phyloP scores from a whole-genome alignment of 2,113 vertebrate genomes.

The Rhinogobius similis region DNA sequence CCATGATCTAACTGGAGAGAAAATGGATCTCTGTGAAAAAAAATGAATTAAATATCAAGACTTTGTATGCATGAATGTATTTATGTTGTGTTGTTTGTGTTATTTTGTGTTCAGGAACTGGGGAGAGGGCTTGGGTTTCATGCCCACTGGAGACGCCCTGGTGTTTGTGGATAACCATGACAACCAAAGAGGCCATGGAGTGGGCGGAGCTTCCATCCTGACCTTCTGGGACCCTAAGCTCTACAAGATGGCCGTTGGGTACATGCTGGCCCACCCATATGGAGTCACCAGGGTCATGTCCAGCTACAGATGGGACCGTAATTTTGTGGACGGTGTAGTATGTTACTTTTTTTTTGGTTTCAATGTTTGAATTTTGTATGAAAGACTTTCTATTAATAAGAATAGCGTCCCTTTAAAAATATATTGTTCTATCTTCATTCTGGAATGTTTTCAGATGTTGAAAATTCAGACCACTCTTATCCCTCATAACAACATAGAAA shows the following conservation, averaged over 20 bases:
- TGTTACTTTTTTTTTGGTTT: conserved; percentile 38
- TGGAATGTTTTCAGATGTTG: too few relatives aligned
- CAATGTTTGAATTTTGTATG: too few relatives aligned
- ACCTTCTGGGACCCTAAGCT: conserved; percentile 89
- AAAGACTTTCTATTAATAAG: too few relatives aligned
- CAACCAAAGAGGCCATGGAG: conserved; percentile 91
- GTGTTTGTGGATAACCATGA: conserved; percentile 95
- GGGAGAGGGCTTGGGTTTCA: conserved; percentile 92
- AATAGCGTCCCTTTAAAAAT: too few relatives aligned
- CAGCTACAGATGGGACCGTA: conserved; percentile 87
- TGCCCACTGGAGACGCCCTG: conserved; percentile 82
- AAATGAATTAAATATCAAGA: too few relatives aligned
- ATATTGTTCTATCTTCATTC: too few relatives aligned
- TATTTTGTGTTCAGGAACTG: conserved; percentile 79
- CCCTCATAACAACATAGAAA: too few relatives aligned
- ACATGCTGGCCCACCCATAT: conserved; percentile 94
- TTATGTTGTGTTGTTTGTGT: background rate
- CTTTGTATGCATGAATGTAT: too few relatives aligned
- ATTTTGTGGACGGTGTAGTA: conserved; percentile 84
- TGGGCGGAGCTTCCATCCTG: conserved; percentile 85
- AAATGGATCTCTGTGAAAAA: too few relatives aligned
- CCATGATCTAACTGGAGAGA: too few relatives aligned
- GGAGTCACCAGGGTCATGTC: conserved; percentile 92
- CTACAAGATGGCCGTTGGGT: conserved; percentile 88
- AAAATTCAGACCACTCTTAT: conserved; percentile 74